Evolutionary conservation across 2,888 invertebrate species (phyloP).

Genomic region (Capitulum mitella): DNA sequence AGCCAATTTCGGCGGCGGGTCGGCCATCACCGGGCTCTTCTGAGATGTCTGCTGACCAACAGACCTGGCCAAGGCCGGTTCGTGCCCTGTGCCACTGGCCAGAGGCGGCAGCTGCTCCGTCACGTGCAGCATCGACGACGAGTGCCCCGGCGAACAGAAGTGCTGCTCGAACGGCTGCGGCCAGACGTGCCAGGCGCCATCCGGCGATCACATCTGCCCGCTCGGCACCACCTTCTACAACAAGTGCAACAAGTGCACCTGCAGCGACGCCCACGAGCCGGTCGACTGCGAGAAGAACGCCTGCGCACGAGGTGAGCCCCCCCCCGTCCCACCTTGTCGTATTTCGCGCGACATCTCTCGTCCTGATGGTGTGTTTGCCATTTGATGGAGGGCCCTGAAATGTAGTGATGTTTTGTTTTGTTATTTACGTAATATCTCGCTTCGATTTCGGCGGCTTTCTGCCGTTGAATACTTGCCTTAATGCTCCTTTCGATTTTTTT

Average conservation of each 20-base stretch:
- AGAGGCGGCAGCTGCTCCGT: conserved; percentile 56
- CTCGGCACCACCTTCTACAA: neutral
- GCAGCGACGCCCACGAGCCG: neutral
- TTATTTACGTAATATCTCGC: too few species aligned
- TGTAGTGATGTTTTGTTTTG: too few species aligned
- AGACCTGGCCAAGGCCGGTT: conserved; percentile 48
- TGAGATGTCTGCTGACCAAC: too few species aligned
- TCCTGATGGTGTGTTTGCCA: too few species aligned
- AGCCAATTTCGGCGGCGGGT: too few species aligned
- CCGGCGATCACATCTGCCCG: conserved; percentile 1
- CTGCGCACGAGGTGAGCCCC: conserved; percentile 5
- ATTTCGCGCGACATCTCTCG: too few species aligned
- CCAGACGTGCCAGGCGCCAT: conserved; percentile 65
- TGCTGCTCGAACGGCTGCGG: conserved; percentile 84
- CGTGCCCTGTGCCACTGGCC: conserved; percentile 62
- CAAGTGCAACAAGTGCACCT: conserved; percentile 15
- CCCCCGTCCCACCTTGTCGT: too few species aligned
- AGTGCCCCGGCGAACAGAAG: conserved; percentile 61
- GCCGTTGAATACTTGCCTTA: too few species aligned
- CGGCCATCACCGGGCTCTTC: too few species aligned
- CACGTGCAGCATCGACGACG: conserved; percentile 66
- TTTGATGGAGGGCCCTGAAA: too few species aligned
- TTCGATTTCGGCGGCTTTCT: too few species aligned
- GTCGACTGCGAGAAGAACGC: neutral
- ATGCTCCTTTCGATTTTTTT: too few species aligned